phyloP scores from a whole-genome alignment of 2,797 vertebrate genomes.

The Diplodus sargus region DNA sequence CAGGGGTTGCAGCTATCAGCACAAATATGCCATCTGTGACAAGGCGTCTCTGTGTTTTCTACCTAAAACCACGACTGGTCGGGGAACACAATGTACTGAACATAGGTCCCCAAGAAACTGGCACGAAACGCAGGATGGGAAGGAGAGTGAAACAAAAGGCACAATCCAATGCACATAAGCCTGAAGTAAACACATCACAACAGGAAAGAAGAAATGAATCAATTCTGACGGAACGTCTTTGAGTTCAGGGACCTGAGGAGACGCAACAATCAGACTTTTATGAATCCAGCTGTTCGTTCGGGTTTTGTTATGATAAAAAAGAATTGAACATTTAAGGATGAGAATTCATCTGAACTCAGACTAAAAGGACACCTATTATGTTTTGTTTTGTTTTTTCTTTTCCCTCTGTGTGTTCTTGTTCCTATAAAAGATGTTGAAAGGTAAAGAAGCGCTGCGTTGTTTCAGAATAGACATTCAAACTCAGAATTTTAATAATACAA shows the following conservation, averaged over 20 bases:
- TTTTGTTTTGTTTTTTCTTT: too few relatives aligned
- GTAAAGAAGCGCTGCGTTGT: too few relatives aligned
- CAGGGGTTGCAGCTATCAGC: constrained; percentile 77
- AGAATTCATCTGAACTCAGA: not conserved
- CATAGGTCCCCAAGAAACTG: constrained; percentile 52
- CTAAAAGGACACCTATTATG: not conserved
- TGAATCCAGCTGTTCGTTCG: constrained; percentile 34
- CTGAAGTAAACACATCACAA: constrained; percentile 38
- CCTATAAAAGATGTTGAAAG: too few relatives aligned
- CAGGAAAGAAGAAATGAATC: constrained; percentile 46
- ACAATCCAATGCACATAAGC: constrained; percentile 28
- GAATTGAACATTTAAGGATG: too few relatives aligned
- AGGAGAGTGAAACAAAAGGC: constrained; percentile 48
- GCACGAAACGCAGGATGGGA: constrained; percentile 33
- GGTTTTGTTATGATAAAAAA: not conserved
- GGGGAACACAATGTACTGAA: constrained; percentile 59
- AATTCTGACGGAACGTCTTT: constrained; percentile 11
- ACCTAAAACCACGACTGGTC: constrained; percentile 66
- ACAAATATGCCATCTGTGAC: constrained; percentile 79
- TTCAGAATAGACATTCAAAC: too few relatives aligned
- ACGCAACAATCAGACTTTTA: not conserved
- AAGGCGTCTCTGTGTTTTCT: constrained; percentile 58
- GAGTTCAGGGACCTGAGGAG: constrained; percentile 3
- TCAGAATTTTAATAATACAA: too few relatives aligned
- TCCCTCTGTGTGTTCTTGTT: too few relatives aligned